These are phyloP conservation scores for Papilio polytes DNA, from an alignment of 1,140 invertebrate genomes.

Conservation along the genomic window DNA sequence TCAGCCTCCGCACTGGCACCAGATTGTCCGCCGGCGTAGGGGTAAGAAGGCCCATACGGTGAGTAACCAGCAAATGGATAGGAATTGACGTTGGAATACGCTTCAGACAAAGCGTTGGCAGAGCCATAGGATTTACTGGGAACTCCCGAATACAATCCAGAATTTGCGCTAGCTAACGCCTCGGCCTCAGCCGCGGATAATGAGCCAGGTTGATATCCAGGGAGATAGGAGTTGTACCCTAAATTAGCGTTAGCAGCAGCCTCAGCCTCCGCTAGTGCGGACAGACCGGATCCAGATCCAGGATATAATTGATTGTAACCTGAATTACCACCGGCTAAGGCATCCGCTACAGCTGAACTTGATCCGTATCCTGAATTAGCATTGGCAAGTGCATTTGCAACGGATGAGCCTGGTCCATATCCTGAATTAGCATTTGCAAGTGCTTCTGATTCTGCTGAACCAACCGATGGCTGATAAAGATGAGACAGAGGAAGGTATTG, in stretches of 20 bases:
- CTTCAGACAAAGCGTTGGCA: slow-evolving; percentile 30
- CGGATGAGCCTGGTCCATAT: slow-evolving; percentile 11
- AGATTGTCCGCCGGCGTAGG: neutral
- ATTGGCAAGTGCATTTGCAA: slow-evolving; percentile 25
- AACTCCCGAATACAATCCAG: neutral
- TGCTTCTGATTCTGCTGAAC: neutral
- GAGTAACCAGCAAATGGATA: slow-evolving; percentile 22
- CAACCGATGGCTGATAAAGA: neutral
- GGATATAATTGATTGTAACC: slow-evolving; percentile 40
- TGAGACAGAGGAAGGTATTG: neutral
- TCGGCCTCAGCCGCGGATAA: slow-evolving; percentile 9
- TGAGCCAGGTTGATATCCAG: slow-evolving; percentile 30
- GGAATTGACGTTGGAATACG: slow-evolving; percentile 8
- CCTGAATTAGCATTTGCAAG: slow-evolving; percentile 7
- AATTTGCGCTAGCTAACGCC: slow-evolving; percentile 15
- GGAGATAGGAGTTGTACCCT: slow-evolving; percentile 38
- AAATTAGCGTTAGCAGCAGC: slow-evolving; percentile 30
- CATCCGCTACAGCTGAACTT: slow-evolving; percentile 34
- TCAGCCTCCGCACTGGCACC: slow-evolving; percentile 37
- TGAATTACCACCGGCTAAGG: slow-evolving; percentile 28
- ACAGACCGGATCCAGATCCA: slow-evolving; percentile 29
- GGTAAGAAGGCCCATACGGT: neutral
- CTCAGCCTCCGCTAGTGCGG: slow-evolving; percentile 24
- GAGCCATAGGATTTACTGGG: slow-evolving; percentile 23
- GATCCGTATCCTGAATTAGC: slow-evolving; percentile 20